Conservation (phyloP, 2,797 vertebrate genomes). For the Phalanger gymnotis region DNA sequence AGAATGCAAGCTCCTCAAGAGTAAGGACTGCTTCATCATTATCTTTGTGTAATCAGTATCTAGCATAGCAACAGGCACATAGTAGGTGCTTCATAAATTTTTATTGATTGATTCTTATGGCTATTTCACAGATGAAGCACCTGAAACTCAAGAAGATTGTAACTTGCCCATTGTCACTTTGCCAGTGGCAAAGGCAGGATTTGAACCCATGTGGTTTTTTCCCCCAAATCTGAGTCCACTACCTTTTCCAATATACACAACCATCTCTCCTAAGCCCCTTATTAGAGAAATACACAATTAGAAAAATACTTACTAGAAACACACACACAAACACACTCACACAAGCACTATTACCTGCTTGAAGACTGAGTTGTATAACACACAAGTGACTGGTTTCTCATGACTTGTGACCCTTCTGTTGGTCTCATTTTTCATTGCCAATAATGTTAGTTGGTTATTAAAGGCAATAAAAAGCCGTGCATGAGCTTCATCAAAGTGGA, state of each 20-base stretch:
- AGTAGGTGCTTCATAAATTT: background rate
- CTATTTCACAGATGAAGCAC: background rate
- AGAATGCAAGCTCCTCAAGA: background rate
- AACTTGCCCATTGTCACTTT: background rate
- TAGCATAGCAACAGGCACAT: background rate
- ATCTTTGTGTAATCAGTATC: background rate
- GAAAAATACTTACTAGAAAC: too few species aligned
- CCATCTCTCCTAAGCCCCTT: background rate
- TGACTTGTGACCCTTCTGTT: slow-evolving; percentile 84
- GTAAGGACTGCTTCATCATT: background rate
- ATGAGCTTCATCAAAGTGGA: slow-evolving; percentile 87
- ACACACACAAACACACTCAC: background rate
- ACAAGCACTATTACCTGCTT: slow-evolving; percentile 81
- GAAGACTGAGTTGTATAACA: slow-evolving; percentile 83
- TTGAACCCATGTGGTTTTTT: background rate
- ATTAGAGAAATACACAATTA: background rate
- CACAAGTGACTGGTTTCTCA: slow-evolving; percentile 83
- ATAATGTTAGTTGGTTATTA: slow-evolving; percentile 85
- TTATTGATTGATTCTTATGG: background rate
- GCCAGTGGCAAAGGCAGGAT: background rate
- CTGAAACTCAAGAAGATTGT: background rate
- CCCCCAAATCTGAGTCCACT: background rate
- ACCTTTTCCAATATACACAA: background rate
- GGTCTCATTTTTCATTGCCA: slow-evolving; percentile 83
- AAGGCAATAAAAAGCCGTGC: slow-evolving; percentile 87